Evolutionary conservation across 2,797 vertebrate species (phyloP).

Genomic region (Pangasius larnaudii): DNA sequence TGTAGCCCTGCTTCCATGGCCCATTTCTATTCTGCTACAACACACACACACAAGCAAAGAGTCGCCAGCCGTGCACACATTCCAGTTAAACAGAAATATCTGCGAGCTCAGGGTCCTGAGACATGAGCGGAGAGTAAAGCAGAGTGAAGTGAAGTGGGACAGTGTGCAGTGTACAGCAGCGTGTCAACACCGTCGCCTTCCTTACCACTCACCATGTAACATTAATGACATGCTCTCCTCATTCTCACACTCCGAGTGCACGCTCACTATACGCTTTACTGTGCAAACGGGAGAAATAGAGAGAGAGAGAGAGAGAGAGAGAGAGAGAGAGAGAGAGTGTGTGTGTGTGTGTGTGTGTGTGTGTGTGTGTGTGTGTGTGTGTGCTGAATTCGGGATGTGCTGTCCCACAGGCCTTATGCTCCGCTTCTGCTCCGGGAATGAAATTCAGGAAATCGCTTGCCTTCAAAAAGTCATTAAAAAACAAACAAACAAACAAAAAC

Average conservation of each 20-base stretch:
- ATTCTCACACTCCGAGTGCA: not conserved
- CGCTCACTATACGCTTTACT: not conserved
- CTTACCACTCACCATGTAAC: not conserved
- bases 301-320: too few relatives aligned
- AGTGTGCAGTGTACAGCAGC: not conserved
- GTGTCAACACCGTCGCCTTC: not conserved
- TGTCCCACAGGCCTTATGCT: not conserved
- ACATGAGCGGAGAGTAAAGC: not conserved
- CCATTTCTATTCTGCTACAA: not conserved
- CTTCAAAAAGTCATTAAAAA: not conserved
- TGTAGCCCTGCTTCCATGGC: not conserved
- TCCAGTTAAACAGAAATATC: not conserved
- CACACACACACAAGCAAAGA: not conserved
- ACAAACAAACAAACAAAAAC: not conserved
- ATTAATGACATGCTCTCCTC: not conserved
- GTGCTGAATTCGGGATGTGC: not conserved
- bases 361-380: not conserved
- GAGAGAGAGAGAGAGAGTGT: too few relatives aligned
- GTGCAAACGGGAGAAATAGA: not conserved
- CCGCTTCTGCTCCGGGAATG: not conserved
- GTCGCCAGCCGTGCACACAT: not conserved
- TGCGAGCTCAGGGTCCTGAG: not conserved
- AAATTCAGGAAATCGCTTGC: not conserved
- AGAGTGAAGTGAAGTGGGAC: not conserved
- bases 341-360: slow-evolving; percentile 1